Conservation (phyloP, 2,797 vertebrate species). For the Tarsius wallacei region DNA sequence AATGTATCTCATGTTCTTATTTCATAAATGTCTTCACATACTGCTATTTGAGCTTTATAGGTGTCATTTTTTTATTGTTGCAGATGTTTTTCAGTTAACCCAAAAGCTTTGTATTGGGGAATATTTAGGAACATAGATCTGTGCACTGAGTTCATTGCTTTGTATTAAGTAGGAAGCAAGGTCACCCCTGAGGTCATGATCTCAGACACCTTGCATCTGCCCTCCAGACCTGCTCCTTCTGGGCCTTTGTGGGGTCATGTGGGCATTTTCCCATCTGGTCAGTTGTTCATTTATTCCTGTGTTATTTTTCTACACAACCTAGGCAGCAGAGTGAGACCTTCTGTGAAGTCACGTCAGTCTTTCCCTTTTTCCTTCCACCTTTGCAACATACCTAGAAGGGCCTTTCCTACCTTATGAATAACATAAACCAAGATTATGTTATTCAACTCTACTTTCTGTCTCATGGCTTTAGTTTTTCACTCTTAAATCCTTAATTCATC, state of each 20-base stretch:
- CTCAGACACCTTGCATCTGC: background rate
- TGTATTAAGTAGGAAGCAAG: background rate
- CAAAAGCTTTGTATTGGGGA: background rate
- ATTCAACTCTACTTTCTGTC: background rate
- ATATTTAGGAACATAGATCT: conserved; percentile 19
- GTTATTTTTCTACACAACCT: background rate
- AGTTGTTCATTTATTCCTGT: conserved; percentile 6
- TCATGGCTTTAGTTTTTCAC: background rate
- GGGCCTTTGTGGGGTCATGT: background rate
- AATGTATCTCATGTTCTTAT: background rate
- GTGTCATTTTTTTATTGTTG: conserved; percentile 29
- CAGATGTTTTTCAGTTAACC: conserved; percentile 28
- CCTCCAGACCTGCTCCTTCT: background rate
- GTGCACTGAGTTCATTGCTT: background rate
- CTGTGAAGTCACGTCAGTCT: background rate
- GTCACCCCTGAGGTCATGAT: background rate
- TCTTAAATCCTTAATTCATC: conserved; percentile 13
- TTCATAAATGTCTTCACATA: conserved; percentile 24
- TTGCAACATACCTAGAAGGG: conserved; percentile 2
- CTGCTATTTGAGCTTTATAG: conserved; percentile 16
- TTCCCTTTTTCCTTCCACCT: conserved; percentile 36
- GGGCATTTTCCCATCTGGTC: background rate
- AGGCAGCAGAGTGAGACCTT: background rate
- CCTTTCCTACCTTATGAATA: conserved; percentile 27
- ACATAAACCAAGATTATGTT: conserved; percentile 16